Evolutionary conservation across 2,113 vertebrate species (phyloP).

Genomic region (Lonchura striata): DNA sequence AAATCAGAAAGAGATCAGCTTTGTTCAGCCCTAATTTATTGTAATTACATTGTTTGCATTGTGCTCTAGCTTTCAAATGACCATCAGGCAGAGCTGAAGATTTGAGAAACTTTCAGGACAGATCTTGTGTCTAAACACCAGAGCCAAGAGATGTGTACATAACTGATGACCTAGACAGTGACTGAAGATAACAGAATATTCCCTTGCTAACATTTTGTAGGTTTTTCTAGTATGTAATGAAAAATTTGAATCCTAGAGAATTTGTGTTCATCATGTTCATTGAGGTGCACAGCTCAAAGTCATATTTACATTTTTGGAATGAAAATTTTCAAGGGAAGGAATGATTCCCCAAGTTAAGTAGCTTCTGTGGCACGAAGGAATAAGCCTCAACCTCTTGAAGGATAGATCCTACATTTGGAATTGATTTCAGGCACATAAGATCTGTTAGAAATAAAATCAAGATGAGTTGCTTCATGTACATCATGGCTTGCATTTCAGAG

Average conservation of each 20-base stretch:
- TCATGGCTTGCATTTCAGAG: background rate
- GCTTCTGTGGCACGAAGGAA: background rate
- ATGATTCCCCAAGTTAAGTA: background rate
- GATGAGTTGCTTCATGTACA: background rate
- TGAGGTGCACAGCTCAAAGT: background rate
- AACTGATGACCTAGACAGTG: background rate
- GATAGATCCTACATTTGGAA: background rate
- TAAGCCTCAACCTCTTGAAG: background rate
- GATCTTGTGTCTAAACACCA: background rate
- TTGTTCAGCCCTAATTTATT: background rate
- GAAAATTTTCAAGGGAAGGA: background rate
- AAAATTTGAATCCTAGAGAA: background rate
- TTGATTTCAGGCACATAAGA: background rate
- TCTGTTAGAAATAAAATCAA: conserved; percentile 17
- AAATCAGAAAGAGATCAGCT: background rate
- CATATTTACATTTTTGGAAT: background rate
- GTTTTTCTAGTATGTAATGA: background rate
- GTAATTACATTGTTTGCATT: background rate
- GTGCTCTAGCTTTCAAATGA: background rate
- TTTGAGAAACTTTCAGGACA: background rate
- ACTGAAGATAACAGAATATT: background rate
- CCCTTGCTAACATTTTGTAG: background rate
- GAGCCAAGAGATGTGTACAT: background rate
- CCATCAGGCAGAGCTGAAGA: background rate
- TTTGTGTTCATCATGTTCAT: background rate